Conservation (phyloP, 2,797 vertebrate genomes). For the Rhadinocentrus ornatus region DNA sequence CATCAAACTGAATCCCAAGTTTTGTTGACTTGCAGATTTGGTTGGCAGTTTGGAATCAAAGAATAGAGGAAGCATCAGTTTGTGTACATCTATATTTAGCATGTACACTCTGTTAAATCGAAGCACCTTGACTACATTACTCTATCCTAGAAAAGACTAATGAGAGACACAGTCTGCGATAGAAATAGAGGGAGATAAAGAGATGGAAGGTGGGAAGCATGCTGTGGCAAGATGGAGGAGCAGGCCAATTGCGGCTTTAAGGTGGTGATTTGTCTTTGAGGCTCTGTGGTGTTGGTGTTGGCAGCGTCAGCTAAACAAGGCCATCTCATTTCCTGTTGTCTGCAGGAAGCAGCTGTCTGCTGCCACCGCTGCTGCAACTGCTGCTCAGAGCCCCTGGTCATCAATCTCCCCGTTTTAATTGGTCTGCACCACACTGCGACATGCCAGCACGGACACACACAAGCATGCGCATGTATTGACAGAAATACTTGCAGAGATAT, state of each 20-base stretch:
- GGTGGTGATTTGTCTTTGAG: slow-evolving; percentile 82
- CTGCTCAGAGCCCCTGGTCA: slow-evolving; percentile 74
- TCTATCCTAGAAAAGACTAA: slow-evolving; percentile 50
- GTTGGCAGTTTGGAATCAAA: slow-evolving; percentile 17
- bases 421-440: slow-evolving; percentile 75
- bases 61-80: slow-evolving; percentile 8
- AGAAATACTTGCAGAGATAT: slow-evolving; percentile 43
- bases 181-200: slow-evolving; percentile 58
- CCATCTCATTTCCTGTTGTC: slow-evolving; percentile 86
- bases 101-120: slow-evolving; percentile 1
- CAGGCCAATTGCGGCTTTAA: slow-evolving; percentile 49
- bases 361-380: slow-evolving; percentile 60
- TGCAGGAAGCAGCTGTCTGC: slow-evolving; percentile 83
- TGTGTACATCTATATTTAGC: slow-evolving; percentile 19
- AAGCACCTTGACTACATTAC: slow-evolving; percentile 41
- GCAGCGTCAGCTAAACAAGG: slow-evolving; percentile 82
- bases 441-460: slow-evolving; percentile 27
- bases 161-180: slow-evolving; percentile 41
- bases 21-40: neutral
- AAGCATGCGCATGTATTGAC: slow-evolving; percentile 29
- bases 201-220: slow-evolving; percentile 45
- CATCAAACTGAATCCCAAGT: slow-evolving; percentile 3
- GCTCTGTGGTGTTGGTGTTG: slow-evolving; percentile 68
- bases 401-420: slow-evolving; percentile 86
- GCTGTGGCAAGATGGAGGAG: slow-evolving; percentile 63